phyloP scores from a whole-genome alignment of 2,888 invertebrate species.

The Pyrocoelia pectoralis region DNA sequence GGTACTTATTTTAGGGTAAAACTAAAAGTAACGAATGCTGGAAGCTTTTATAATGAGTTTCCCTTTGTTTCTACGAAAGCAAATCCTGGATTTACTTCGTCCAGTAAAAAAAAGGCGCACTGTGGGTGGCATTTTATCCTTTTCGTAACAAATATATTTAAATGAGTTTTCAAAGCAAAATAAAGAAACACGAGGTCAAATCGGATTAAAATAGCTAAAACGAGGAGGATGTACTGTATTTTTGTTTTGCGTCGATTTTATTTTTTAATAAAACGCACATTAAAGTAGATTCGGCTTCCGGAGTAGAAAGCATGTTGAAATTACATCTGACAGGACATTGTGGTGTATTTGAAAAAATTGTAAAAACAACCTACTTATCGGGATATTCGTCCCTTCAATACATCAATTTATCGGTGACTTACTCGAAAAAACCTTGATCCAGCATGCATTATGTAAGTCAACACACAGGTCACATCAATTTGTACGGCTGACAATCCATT shows the following conservation, averaged over 20 bases:
- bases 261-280: neutral
- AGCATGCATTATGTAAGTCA: constrained; percentile 49
- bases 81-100: constrained; percentile 29
- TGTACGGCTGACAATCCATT: constrained; percentile 44
- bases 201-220: constrained; percentile 15
- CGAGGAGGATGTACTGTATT: neutral
- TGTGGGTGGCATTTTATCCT: constrained; percentile 19
- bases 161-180: constrained; percentile 24
- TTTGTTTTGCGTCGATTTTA: neutral
- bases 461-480: constrained; percentile 46
- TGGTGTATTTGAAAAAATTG: constrained; percentile 19
- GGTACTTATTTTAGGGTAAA: no score
- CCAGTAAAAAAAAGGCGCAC: constrained; percentile 23
- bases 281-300: no score
- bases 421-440: constrained; percentile 37
- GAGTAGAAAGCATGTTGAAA: neutral
- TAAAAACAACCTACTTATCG: constrained; percentile 22
- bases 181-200: constrained; percentile 11
- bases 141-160: constrained; percentile 25
- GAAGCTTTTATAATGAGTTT: neutral
- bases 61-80: neutral
- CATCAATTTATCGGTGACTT: constrained; percentile 40
- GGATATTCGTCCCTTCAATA: constrained; percentile 32
- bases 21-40: no score
- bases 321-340: neutral